Base-by-base conservation (phyloP, 2,888 invertebrate species). In the Drosophila lutescens region DNA sequence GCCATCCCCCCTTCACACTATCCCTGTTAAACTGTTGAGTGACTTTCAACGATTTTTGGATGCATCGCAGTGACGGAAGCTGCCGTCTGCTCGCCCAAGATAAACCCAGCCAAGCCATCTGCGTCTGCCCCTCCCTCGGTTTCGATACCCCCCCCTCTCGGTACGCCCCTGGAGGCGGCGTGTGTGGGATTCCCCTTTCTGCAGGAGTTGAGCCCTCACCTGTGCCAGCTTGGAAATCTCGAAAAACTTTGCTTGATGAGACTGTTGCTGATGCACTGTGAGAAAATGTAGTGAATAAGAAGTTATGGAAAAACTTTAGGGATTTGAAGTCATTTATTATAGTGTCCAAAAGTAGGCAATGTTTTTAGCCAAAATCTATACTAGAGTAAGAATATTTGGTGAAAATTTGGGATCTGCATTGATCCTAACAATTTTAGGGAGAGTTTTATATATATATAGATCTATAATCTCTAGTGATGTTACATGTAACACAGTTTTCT, bases 41-140 rank as follows among this genome's bases (percentile, higher is more conserved):
- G 88, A 83, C 71, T 83, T 80, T 75, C 78, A 88, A 86, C 87
- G 85, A 78, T 83, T 88, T 83, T 88, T 71, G 89, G 69, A 78
- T 74, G 77, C 78, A 66, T 67, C 50, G 71, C 56, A 58, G 57
- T 70, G 86, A 88, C 88, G 83, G 88, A 82, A 82, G 81, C 86
- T 55, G 68, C 20, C 57, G 57, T 58, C 58, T 58, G 58, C 40
- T 58, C 40, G 69, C 69, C 78, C 75, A 69, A 82, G 82, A 86
- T 88, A 82, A 82, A 80, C 68, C 68, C 17, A 40, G 30, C 30
- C 36, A 72, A 66, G 69, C 70, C 81, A 62, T 47, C 63, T 63
- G 53, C 47, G 51, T 38, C 55, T 57, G 57, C 32, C 32, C 49
- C 13, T 15, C 30, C 46, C 15, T 30, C n/a, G 1, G 10, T 10